A percentile compares a stretch with the other conserved stretches of the same genome.
Evolutionary conservation across 2,797 vertebrate species (phyloP).

Genomic region (Spinus olivaceus): DNA sequence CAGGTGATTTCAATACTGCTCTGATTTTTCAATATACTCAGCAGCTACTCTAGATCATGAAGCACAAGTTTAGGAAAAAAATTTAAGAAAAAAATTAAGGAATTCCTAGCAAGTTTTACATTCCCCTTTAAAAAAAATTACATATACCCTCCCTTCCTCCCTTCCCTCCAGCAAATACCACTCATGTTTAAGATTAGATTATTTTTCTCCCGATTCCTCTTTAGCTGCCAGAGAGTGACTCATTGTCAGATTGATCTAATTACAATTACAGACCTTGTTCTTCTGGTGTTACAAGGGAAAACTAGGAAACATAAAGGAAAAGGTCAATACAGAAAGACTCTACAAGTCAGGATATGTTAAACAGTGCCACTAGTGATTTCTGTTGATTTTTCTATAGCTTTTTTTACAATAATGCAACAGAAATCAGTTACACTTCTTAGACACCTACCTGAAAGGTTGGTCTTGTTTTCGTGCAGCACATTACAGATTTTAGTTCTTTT

Average conservation of each 20-base stretch:
- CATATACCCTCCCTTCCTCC: constrained; percentile 33
- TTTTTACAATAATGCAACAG: background rate
- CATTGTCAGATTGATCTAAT: constrained; percentile 55
- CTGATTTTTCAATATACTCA: background rate
- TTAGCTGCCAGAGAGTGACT: constrained; percentile 40
- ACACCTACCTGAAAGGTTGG: background rate
- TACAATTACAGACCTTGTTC: constrained; percentile 45
- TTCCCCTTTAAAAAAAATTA: constrained; percentile 22
- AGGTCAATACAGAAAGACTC: constrained; percentile 19
- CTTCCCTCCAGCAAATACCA: constrained; percentile 54
- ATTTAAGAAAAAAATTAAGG: background rate
- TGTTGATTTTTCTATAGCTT: background rate
- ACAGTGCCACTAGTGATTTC: background rate
- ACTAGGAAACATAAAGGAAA: constrained; percentile 12
- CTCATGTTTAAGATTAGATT: constrained; percentile 66
- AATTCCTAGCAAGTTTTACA: constrained; percentile 54
- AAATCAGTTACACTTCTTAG: background rate
- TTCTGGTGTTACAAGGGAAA: constrained; percentile 20
- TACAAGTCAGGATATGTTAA: background rate
- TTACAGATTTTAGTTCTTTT: background rate
- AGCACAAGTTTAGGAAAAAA: background rate
- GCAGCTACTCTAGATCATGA: background rate
- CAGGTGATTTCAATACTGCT: background rate
- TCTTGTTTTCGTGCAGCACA: background rate
- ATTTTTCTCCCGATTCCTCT: constrained; percentile 27